Conservation (phyloP, 2,888 invertebrate species). For the Eurois occulta region DNA sequence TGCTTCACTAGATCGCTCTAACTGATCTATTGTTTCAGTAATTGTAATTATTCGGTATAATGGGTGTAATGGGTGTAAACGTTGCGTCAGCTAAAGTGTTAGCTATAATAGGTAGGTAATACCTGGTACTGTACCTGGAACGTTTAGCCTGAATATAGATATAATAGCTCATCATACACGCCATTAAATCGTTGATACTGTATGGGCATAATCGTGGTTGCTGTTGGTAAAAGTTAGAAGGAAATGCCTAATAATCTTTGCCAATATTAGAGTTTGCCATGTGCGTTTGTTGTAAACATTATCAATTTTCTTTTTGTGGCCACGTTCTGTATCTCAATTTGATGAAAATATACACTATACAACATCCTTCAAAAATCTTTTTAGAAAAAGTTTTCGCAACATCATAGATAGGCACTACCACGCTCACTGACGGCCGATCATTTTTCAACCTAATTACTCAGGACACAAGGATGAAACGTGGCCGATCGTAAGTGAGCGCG, state of each 20-base stretch:
- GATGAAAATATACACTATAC: too few species aligned
- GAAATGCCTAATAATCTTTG: background rate
- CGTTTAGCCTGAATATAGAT: background rate
- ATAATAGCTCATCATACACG: too few species aligned
- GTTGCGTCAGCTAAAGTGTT: background rate
- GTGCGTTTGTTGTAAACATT: background rate
- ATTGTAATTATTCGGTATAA: slow-evolving; percentile 38
- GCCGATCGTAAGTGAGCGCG: too few species aligned
- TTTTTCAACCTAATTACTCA: too few species aligned
- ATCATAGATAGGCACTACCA: too few species aligned
- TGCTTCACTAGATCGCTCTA: slow-evolving; percentile 1
- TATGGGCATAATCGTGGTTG: background rate
- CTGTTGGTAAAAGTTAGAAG: background rate
- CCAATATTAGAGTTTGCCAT: background rate
- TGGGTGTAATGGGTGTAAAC: slow-evolving; percentile 18
- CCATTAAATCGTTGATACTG: background rate
- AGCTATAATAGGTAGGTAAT: background rate
- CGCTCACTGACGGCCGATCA: too few species aligned
- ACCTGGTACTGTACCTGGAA: background rate
- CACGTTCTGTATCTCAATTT: too few species aligned
- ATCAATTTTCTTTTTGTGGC: background rate
- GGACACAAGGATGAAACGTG: too few species aligned
- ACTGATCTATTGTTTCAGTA: slow-evolving; percentile 18
- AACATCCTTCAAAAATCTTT: too few species aligned
- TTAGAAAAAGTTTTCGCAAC: too few species aligned